Conservation (phyloP, 2,113 vertebrate genomes). For the Pelecanus crispus region DNA sequence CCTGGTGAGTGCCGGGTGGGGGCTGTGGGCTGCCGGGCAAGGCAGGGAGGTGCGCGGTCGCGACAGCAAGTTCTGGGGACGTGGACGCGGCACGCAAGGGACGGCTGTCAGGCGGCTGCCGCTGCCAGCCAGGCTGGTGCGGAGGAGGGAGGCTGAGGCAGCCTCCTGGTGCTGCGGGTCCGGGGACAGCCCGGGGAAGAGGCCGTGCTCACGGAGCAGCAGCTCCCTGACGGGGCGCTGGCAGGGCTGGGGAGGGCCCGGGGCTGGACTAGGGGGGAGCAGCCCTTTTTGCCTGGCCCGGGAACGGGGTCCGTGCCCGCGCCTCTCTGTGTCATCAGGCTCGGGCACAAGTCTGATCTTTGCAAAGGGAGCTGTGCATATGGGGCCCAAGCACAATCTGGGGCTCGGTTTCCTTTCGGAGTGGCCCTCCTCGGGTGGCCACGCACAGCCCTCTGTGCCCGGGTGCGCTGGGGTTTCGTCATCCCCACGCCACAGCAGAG, state of each 20-base stretch:
- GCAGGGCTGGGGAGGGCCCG: rapidly evolving
- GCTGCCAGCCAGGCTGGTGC: neutral
- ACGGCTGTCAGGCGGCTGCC: neutral
- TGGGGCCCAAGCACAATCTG: neutral
- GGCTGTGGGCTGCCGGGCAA: neutral
- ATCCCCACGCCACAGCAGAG: rapidly evolving
- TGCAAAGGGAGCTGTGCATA: rapidly evolving
- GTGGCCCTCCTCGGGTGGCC: neutral
- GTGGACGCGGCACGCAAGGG: rapidly evolving
- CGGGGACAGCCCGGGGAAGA: neutral
- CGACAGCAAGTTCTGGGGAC: rapidly evolving
- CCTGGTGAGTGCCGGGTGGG: conserved; percentile 74
- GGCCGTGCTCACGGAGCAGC: rapidly evolving
- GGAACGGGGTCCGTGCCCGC: rapidly evolving
- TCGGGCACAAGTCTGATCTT: neutral
- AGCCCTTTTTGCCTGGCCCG: neutral
- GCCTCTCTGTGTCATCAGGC: neutral
- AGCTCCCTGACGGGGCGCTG: neutral
- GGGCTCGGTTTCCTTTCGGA: neutral
- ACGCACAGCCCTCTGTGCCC: neutral
- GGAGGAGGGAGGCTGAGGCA: neutral
- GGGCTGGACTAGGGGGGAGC: neutral
- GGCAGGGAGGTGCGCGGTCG: rapidly evolving
- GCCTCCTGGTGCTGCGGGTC: neutral
- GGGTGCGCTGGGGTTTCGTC: neutral